Evolutionary conservation across 35 echinoderm and acorn worm species (phyloP).

Genomic region (Holothuria glaberrima): DNA sequence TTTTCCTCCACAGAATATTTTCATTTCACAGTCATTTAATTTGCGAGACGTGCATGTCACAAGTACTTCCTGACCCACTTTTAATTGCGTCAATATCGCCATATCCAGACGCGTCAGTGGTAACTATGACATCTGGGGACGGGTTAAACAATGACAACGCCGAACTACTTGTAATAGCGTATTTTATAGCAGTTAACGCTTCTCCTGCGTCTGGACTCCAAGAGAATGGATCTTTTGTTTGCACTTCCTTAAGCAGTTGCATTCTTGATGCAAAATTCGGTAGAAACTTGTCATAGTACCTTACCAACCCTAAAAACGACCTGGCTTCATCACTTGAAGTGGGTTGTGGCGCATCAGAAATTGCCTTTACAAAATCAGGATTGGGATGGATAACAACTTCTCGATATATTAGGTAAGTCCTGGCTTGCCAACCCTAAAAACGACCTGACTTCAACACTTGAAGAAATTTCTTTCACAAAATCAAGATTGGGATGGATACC

Average conservation of each 20-base stretch:
- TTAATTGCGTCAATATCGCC: slow-evolving; percentile 65
- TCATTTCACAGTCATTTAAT: slow-evolving; percentile 23
- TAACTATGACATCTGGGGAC: slow-evolving; percentile 9
- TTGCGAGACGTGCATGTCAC: slow-evolving; percentile 63
- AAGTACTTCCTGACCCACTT: slow-evolving; percentile 43
- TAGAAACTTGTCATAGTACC: slow-evolving; percentile 50
- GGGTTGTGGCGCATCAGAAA: slow-evolving; percentile 8
- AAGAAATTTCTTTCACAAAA: background rate
- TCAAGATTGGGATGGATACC: slow-evolving; percentile 47
- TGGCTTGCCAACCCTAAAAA: slow-evolving; percentile 56
- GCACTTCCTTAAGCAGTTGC: slow-evolving; percentile 31
- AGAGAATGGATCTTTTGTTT: slow-evolving; percentile 19
- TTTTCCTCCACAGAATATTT: slow-evolving; percentile 68
- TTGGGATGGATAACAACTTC: slow-evolving; percentile 61
- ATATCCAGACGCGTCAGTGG: slow-evolving; percentile 70
- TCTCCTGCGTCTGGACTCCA: slow-evolving; percentile 27
- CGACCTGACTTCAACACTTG: slow-evolving; percentile 38
- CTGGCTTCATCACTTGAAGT: slow-evolving; percentile 23
- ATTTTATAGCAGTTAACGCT: slow-evolving; percentile 34
- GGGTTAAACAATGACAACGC: slow-evolving; percentile 54
- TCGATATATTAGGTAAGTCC: background rate
- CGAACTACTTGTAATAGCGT: slow-evolving; percentile 33
- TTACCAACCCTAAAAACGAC: slow-evolving; percentile 53
- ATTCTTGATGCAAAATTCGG: slow-evolving; percentile 41
- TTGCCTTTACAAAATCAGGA: background rate